Percentiles rank a stretch among this genome's conserved stretches.
These are phyloP conservation scores for Papilio polytes DNA, from an alignment of 1,140 invertebrate genomes.

Conservation along the genomic window DNA sequence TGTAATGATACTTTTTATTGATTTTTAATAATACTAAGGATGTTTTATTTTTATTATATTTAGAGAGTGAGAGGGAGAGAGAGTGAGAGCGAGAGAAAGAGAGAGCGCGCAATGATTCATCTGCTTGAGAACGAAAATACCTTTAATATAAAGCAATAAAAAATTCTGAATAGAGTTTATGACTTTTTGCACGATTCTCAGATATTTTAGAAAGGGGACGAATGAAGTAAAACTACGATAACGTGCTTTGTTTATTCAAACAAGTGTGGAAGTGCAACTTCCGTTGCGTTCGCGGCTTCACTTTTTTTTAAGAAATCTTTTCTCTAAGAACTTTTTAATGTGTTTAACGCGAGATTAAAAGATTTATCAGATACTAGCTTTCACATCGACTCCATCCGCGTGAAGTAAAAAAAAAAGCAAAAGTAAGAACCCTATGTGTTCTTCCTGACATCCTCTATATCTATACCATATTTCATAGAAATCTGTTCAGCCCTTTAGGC, in stretches of 20 bases:
- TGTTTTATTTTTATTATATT: background rate
- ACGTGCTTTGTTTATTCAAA: constrained; percentile 50
- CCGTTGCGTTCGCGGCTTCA: constrained; percentile 39
- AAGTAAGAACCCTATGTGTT: too few relatives aligned
- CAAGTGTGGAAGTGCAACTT: constrained; percentile 45
- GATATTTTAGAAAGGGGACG: constrained; percentile 53
- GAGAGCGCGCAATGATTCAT: background rate
- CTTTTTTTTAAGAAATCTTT: constrained; percentile 6
- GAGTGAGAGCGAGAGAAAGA: too few relatives aligned
- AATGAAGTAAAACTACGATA: constrained; percentile 45
- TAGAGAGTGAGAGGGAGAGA: background rate
- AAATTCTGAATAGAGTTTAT: background rate
- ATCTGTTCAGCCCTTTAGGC: too few relatives aligned
- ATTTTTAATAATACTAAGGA: background rate
- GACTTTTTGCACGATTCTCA: background rate
- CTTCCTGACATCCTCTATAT: too few relatives aligned
- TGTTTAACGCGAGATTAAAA: background rate
- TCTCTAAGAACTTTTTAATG: constrained; percentile 2
- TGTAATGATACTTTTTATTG: background rate
- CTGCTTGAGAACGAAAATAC: background rate
- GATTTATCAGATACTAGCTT: background rate
- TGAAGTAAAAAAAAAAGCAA: too few relatives aligned
- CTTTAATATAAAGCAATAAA: background rate
- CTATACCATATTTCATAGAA: too few relatives aligned
- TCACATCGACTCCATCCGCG: too few relatives aligned